Evolutionary conservation across 2,113 vertebrate species (phyloP).

Genomic region (Neolamprologus ventralis): DNA sequence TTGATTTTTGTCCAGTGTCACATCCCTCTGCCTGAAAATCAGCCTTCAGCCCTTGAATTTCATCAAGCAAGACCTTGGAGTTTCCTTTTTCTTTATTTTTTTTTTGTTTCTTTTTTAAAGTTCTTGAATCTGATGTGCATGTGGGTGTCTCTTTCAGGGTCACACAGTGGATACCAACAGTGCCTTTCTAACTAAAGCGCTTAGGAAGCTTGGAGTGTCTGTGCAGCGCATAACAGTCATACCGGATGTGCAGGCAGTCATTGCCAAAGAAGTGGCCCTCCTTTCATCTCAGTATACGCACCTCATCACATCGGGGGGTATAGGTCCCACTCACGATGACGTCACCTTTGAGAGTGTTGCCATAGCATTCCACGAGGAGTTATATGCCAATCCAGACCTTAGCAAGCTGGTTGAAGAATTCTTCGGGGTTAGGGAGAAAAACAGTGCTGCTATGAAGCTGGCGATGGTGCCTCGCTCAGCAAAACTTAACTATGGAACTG

Average conservation of each 20-base stretch:
- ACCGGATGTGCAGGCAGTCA: conserved; percentile 80
- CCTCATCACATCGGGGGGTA: conserved; percentile 87
- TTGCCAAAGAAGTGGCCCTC: conserved; percentile 78
- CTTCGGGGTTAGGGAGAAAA: conserved; percentile 55
- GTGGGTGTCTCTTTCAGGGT: conserved; percentile 69
- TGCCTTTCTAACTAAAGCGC: conserved; percentile 79
- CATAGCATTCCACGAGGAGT: conserved; percentile 79
- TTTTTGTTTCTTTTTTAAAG: rapidly evolving
- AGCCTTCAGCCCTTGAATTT: not conserved
- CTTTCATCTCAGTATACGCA: conserved; percentile 79
- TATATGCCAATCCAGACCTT: conserved; percentile 80
- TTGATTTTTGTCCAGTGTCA: conserved; percentile 18
- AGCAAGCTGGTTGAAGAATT: conserved; percentile 68
- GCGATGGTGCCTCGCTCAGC: conserved; percentile 80
- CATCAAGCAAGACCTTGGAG: not conserved
- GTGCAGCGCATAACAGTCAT: conserved; percentile 84
- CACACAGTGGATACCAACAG: conserved; percentile 92
- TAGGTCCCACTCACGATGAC: conserved; percentile 94
- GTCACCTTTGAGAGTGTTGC: conserved; percentile 90
- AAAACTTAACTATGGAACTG: conserved; percentile 81
- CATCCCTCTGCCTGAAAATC: not conserved
- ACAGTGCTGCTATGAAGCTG: conserved; percentile 80
- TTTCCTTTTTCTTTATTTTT: rapidly evolving
- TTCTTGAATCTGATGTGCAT: not conserved
- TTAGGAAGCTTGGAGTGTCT: conserved; percentile 82